These are phyloP conservation scores for Melanotaenia duboulayi DNA, from an alignment of 2,113 vertebrate species.

Conservation along the genomic window DNA sequence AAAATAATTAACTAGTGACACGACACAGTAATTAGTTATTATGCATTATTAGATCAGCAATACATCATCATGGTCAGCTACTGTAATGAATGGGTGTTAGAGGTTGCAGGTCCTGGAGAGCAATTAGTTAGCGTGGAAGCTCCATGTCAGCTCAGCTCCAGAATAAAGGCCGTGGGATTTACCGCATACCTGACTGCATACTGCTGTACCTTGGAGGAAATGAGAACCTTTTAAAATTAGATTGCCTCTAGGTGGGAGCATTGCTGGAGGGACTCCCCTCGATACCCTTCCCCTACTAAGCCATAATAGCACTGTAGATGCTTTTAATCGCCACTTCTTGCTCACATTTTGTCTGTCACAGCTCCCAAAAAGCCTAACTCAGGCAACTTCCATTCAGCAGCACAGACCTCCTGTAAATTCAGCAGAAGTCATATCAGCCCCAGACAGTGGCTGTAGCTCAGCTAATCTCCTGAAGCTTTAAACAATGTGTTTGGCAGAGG, in stretches of 20 bases:
- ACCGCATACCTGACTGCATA: conserved; percentile 55
- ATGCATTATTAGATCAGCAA: conserved; percentile 26
- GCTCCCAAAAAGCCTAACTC: conserved; percentile 34
- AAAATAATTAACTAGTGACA: conserved; percentile 35
- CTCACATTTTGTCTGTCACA: conserved; percentile 58
- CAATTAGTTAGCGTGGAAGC: conserved; percentile 39
- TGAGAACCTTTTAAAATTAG: conserved; percentile 68
- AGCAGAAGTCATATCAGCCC: conserved; percentile 57
- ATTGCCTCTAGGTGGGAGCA: conserved; percentile 61
- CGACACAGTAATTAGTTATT: conserved; percentile 2
- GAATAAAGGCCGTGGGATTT: conserved; percentile 67
- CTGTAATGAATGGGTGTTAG: conserved; percentile 37
- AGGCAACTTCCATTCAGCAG: conserved; percentile 32
- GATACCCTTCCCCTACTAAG: conserved; percentile 12
- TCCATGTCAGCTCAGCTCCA: conserved; percentile 39
- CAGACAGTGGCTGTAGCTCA: conserved; percentile 53
- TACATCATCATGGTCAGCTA: conserved; percentile 11
- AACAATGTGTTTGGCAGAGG: conserved; percentile 67
- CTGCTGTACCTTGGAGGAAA: conserved; percentile 53
- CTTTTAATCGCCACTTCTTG: conserved; percentile 29
- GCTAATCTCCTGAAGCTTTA: conserved; percentile 70
- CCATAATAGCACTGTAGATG: conserved; percentile 42
- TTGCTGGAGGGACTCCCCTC: conserved; percentile 40
- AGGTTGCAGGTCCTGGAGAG: conserved; percentile 27
- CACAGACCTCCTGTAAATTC: conserved; percentile 29